phyloP scores from a whole-genome alignment of 2,797 vertebrate genomes.

The Chloroceryle inda region DNA sequence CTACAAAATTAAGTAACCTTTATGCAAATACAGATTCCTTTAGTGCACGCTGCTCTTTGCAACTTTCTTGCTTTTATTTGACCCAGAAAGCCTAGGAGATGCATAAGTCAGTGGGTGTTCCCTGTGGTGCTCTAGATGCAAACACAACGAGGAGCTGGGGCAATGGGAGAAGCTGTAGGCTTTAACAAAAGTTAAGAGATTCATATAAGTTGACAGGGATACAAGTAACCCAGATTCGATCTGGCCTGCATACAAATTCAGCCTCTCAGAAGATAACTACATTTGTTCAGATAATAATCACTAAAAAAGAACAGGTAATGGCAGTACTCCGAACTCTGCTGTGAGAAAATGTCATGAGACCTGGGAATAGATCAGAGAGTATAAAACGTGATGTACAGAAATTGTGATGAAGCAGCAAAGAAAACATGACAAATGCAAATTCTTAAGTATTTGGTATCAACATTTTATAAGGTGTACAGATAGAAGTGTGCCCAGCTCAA shows the following conservation, averaged over 20 bases:
- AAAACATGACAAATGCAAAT: background rate
- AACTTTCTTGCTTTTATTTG: background rate
- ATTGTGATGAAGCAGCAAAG: background rate
- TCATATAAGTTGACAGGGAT: conserved; percentile 38
- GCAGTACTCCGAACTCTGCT: background rate
- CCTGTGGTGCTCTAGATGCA: background rate
- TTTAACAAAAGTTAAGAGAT: conserved; percentile 29
- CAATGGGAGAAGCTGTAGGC: conserved; percentile 30
- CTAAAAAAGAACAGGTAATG: background rate
- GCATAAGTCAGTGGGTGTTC: conserved; percentile 18
- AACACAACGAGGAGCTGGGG: background rate
- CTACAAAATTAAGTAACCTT: background rate
- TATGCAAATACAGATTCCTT: background rate
- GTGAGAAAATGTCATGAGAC: background rate
- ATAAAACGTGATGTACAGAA: background rate
- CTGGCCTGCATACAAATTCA: conserved; percentile 22
- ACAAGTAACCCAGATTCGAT: conserved; percentile 19
- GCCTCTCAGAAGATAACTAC: background rate
- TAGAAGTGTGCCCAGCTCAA: background rate
- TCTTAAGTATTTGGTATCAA: background rate
- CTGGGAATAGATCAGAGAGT: background rate
- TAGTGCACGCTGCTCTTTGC: background rate
- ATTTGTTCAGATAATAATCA: background rate
- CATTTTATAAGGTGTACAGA: background rate
- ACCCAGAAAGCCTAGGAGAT: conserved; percentile 18